Percentiles rank a stretch among this genome's conserved stretches.
Conservation (phyloP, 1,140 invertebrate genomes). For the Drosophila subpulchrella region DNA sequence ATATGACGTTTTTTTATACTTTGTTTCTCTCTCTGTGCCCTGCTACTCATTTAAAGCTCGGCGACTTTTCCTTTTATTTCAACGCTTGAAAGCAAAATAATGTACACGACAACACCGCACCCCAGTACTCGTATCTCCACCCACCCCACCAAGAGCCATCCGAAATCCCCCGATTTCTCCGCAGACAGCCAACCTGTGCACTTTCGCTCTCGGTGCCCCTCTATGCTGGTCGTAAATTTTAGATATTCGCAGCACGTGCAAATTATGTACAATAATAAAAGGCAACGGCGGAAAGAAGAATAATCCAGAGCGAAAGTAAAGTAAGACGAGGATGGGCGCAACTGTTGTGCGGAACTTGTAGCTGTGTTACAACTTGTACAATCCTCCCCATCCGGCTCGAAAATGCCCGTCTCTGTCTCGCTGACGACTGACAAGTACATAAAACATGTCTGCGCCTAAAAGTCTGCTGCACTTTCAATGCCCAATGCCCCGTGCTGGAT, state of each 20-base stretch:
- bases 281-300: slow-evolving; percentile 16
- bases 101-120: slow-evolving; percentile 64
- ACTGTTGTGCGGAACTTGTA: slow-evolving; percentile 46
- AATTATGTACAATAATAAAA: slow-evolving; percentile 83
- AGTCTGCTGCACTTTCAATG: slow-evolving; percentile 71
- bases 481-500: slow-evolving; percentile 13
- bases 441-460: slow-evolving; percentile 79
- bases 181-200: slow-evolving; percentile 62
- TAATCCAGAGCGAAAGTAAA: slow-evolving; percentile 60
- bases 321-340: slow-evolving; percentile 23
- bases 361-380: slow-evolving; percentile 34
- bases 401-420: slow-evolving; percentile 16
- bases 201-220: slow-evolving; percentile 55
- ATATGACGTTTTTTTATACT: background rate
- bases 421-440: slow-evolving; percentile 77
- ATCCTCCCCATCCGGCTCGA: background rate
- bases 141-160: background rate
- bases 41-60: slow-evolving; percentile 71
- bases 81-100: slow-evolving; percentile 78
- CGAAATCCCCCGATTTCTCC: slow-evolving; percentile 2
- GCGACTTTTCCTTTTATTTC: slow-evolving; percentile 75
- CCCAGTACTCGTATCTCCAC: background rate
- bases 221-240: slow-evolving; percentile 70
- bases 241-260: slow-evolving; percentile 82
- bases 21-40: slow-evolving; percentile 1